These are phyloP conservation scores for Antrozous pallidus DNA, from an alignment of 2,797 vertebrate species.

Conservation along the genomic window DNA sequence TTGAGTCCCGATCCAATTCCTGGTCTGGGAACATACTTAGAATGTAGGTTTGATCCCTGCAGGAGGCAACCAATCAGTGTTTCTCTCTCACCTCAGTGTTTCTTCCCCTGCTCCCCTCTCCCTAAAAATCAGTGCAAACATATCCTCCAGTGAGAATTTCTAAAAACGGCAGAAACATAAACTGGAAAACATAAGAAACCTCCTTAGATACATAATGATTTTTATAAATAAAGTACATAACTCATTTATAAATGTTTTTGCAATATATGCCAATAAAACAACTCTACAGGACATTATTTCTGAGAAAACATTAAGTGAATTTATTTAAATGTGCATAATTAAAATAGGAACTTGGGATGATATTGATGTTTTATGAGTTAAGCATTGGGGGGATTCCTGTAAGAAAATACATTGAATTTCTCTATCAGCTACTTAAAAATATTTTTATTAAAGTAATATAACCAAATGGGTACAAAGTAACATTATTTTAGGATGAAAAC, in stretches of 20 bases:
- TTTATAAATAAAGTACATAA: conserved; percentile 15
- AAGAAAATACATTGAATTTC: conserved; percentile 38
- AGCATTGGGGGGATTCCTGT: not conserved
- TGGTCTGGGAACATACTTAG: not conserved
- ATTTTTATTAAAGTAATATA: conserved; percentile 17
- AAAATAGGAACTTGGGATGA: not conserved
- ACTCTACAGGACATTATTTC: not conserved
- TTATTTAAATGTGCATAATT: not conserved
- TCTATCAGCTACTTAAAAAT: not conserved
- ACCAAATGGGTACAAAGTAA: not conserved
- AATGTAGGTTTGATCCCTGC: not conserved
- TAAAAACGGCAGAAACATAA: not conserved
- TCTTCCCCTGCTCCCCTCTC: not conserved
- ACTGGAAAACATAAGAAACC: not conserved
- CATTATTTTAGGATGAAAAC: not conserved
- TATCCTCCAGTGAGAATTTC: not conserved
- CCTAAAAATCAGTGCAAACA: not conserved
- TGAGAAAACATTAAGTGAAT: conserved; percentile 7
- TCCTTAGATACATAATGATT: not conserved
- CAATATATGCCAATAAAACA: conserved; percentile 43
- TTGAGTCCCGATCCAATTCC: not conserved
- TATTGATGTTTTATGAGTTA: not conserved
- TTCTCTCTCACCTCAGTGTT: not conserved
- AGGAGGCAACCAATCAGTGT: not conserved
- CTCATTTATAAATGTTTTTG: conserved; percentile 23